Conservation (phyloP, 2,888 invertebrate species). For the Homarus gammarus region DNA sequence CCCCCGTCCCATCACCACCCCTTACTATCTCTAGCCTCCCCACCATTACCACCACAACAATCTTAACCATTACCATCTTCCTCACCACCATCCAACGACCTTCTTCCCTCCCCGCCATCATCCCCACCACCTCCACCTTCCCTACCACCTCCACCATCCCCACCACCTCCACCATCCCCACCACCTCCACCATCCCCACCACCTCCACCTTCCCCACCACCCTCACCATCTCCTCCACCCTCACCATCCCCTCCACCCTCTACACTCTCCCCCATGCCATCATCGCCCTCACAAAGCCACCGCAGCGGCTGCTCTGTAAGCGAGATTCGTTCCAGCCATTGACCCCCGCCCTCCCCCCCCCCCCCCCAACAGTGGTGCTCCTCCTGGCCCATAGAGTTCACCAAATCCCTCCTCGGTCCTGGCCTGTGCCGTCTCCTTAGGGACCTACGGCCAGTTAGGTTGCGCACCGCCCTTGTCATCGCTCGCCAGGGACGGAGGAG, state of each 20-base stretch:
- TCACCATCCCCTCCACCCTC: background rate
- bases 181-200: background rate
- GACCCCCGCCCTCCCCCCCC: constrained; percentile 30
- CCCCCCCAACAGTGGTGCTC: background rate
- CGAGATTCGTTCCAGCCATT: constrained; percentile 56
- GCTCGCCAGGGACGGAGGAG: constrained; percentile 13
- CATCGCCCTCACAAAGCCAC: constrained; percentile 42
- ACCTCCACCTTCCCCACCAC: background rate
- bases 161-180: background rate
- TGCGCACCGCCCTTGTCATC: constrained; percentile 56
- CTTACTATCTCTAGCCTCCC: background rate
- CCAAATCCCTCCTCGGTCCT: constrained; percentile 6
- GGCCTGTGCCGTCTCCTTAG: constrained; percentile 27
- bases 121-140: background rate
- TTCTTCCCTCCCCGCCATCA: background rate
- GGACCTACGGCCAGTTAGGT: constrained; percentile 45
- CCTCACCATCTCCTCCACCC: background rate
- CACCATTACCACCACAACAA: too few species aligned
- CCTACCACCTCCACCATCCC: background rate
- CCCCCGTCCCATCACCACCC: too few species aligned
- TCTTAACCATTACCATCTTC: too few species aligned
- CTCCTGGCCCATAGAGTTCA: constrained; percentile 17
- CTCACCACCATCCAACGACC: background rate
- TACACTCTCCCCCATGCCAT: constrained; percentile 6
- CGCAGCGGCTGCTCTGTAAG: constrained; percentile 44